Evolutionary conservation across 2,113 vertebrate species (phyloP).

Genomic region (Eidolon helvum): DNA sequence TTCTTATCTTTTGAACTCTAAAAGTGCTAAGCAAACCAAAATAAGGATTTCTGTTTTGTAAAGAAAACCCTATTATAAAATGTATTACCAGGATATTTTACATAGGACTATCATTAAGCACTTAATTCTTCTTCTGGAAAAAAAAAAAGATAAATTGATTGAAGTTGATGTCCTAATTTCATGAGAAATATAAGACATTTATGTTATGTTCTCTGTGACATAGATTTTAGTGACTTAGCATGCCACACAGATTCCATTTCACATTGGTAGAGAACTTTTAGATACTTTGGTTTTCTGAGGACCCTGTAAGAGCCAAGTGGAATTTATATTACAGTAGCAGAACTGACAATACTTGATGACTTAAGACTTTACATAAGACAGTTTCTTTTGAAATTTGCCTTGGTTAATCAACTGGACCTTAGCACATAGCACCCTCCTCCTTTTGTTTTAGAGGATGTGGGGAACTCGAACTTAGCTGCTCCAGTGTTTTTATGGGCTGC

Average conservation of each 20-base stretch:
- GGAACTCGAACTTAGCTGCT: not conserved
- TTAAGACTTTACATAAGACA: not conserved
- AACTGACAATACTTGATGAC: not conserved
- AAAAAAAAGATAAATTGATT: not conserved
- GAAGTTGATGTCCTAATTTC: not conserved
- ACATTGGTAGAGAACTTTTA: not conserved
- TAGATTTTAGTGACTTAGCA: not conserved
- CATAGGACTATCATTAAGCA: not conserved
- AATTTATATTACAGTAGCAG: not conserved
- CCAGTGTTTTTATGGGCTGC: not conserved
- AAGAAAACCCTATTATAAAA: not conserved
- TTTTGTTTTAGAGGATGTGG: not conserved
- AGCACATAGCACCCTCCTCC: not conserved
- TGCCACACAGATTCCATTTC: not conserved
- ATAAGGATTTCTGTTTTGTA: not conserved
- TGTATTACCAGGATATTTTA: not conserved
- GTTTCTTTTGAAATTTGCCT: not conserved
- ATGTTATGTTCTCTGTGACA: not conserved
- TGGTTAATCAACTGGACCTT: not conserved
- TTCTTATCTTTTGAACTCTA: slow-evolving; percentile 32
- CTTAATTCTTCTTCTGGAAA: not conserved
- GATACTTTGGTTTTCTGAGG: not conserved
- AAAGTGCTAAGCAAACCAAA: slow-evolving; percentile 18
- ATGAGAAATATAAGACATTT: not conserved
- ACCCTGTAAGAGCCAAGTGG: not conserved